Base-by-base conservation (phyloP, 2,888 invertebrate genomes). In the Hyposoter didymator region DNA sequence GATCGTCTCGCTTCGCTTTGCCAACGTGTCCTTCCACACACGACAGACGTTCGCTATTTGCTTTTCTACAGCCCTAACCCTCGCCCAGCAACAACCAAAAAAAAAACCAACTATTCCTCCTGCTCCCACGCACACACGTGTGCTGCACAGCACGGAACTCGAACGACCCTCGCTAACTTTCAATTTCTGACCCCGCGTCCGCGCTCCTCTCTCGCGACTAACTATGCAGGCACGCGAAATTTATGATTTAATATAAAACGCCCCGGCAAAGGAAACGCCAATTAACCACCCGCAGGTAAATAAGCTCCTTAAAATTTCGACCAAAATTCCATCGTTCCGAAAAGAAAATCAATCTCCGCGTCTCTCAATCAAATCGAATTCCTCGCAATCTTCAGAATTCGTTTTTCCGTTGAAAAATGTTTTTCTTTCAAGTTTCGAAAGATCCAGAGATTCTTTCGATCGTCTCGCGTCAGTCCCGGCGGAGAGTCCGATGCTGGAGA, bases 1-100 rank as follows among this genome's bases (percentile, higher is more conserved):
- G 75, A 80, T 80, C 74, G 74, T 69, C 62, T 74, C 73, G 72
- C 82, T 39, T 78, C 43, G 78, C 78, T 47, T 62, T 82, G 28
- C 45, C 45, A 43, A 12, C 22, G 82, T 39, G 39, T 79, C 67
- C 83, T 85, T 76, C 66, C 62, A 72, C 74, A 67, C 43, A 79
- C 74, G 75, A 82, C 82, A 82, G 82, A 79, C 76, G 82, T 35
- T 79, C 75, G 85, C 79, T 85, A 82, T 85, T 85, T 85, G 82
- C 85, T 80, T 83, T 82, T 85, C 82, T 35, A 72, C 82, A 82
- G 55, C 69, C 70, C 35, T 43, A 47, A 19, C 64, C 64, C 28
- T 47, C 45, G 78, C 22, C 22, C 22, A 59, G 22, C 45, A 47
- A 43, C 3, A 32, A 49, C 14, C 47, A 66, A 47, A 28, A 28